phyloP scores from a whole-genome alignment of 2,113 vertebrate genomes.

The Epinephelus lanceolatus region DNA sequence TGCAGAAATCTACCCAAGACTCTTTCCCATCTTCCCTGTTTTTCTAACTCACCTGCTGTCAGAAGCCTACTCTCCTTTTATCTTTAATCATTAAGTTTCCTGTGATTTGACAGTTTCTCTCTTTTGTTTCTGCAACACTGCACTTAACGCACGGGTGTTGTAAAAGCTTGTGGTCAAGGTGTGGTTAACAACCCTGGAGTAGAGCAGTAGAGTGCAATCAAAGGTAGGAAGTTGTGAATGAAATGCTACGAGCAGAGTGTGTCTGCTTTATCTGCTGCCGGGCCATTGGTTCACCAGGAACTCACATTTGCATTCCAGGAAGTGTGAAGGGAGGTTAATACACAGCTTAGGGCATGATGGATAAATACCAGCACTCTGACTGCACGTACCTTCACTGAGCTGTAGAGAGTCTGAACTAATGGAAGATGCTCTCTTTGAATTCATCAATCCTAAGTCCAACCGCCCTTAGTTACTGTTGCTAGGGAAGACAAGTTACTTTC shows the following conservation, averaged over 20 bases:
- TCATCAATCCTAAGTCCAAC: too few species aligned
- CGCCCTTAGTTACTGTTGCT: too few species aligned
- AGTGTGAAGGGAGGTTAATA: conserved; percentile 10
- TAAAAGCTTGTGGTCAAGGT: conserved; percentile 17
- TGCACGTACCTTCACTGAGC: background rate
- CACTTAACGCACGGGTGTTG: background rate
- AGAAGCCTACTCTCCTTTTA: too few species aligned
- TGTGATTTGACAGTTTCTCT: background rate
- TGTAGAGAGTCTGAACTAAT: background rate
- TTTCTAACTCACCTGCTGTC: too few species aligned
- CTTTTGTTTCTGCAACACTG: background rate
- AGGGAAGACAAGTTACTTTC: background rate
- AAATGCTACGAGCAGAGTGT: background rate
- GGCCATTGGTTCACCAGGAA: conserved; percentile 12
- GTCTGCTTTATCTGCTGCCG: background rate
- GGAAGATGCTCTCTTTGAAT: background rate
- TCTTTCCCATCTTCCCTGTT: too few species aligned
- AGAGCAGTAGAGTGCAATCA: background rate
- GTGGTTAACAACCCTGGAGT: background rate
- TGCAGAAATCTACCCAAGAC: too few species aligned
- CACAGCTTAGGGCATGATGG: conserved; percentile 15
- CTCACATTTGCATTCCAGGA: conserved; percentile 38
- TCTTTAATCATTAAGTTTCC: background rate
- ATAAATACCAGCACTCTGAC: conserved; percentile 2
- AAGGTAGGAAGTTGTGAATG: conserved; percentile 42